Evolutionary conservation across 2,797 vertebrate species (phyloP).

Genomic region (Menidia menidia): DNA sequence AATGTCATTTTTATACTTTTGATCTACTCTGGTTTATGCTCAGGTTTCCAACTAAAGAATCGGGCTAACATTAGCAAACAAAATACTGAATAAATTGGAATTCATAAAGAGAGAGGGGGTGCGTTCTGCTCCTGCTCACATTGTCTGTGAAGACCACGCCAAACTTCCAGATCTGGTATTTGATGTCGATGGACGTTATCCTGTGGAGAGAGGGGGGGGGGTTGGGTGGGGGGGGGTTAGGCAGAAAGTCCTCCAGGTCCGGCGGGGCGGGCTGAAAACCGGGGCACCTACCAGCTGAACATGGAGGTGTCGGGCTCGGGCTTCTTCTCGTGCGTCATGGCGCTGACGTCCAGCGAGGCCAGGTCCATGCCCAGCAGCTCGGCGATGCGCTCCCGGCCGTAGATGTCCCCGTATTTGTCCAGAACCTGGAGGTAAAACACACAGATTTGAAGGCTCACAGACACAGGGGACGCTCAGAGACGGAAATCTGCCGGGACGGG

Average conservation of each 20-base stretch:
- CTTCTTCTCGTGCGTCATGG: constrained; percentile 89
- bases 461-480: not conserved
- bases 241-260: too few species aligned
- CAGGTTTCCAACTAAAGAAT: too few species aligned
- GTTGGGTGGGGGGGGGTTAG: too few species aligned
- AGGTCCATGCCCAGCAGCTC: constrained; percentile 94
- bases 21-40: too few species aligned
- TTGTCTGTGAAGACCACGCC: constrained; percentile 96
- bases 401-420: constrained; percentile 96
- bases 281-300: constrained; percentile 85
- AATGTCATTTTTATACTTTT: too few species aligned
- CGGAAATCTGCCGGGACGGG: not conserved
- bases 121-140: constrained; percentile 82
- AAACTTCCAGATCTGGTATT: constrained; percentile 97
- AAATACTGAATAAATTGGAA: too few species aligned
- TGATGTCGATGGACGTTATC: constrained; percentile 91
- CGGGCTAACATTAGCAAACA: too few species aligned
- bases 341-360: constrained; percentile 90
- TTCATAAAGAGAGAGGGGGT: too few species aligned
- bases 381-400: constrained; percentile 92
- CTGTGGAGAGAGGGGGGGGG: constrained; percentile 69
- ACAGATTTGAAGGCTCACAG: not conserved
- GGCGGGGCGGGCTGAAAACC: too few species aligned
- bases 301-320: constrained; percentile 85
- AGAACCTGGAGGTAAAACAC: constrained; percentile 81